Base-by-base conservation (phyloP, 2,113 vertebrate genomes). In the Steatornis caripensis region DNA sequence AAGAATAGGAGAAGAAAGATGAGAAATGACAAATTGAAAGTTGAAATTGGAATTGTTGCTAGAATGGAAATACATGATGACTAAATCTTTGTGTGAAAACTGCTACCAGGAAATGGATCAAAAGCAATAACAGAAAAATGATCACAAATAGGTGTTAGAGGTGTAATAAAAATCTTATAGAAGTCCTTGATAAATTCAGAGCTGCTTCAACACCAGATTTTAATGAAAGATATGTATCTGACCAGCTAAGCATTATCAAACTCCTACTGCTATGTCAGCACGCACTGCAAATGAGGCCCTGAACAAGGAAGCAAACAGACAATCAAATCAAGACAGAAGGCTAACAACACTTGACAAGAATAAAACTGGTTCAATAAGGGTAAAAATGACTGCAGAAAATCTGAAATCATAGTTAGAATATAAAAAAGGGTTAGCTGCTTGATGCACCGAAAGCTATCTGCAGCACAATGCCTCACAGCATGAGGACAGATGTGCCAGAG, bases 161-260 rank as follows among this genome's bases (percentile, higher is more conserved):
- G 15, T 16, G 12, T 85, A 71, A 85, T 49, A 79, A 85, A 92
- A 11, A 27, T 60, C 48, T 84, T 60, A 36, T 16, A 74, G 27
- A 95, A 75, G 17, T 48, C 29, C 53, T 88, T 41, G 34, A 68
- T 43, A 71, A 76, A 87, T 83, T 95, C 53, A 79, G 66, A 71
- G 46, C 18, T 60, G 14, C 34, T 92, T 90, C 48, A 78, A 68
- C 20, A 75, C 6, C 22, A 49, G 11, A 62, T 66, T 78, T 89
- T 74, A 81, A 78, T 61, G 69, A 69, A 81, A 93, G 19, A 77
- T 60, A 8, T 5, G 0, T 61, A 72, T 51, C 49, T 77, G 36
- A 43, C 23, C 45, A 65, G 37, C 32, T n/a, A 55, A 57, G 53
- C 18, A 14, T 57, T 91, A 89, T 69, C 2, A 32, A 69, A 57